Conservation (phyloP, 1,140 invertebrate genomes). For the Lithobius niger region DNA sequence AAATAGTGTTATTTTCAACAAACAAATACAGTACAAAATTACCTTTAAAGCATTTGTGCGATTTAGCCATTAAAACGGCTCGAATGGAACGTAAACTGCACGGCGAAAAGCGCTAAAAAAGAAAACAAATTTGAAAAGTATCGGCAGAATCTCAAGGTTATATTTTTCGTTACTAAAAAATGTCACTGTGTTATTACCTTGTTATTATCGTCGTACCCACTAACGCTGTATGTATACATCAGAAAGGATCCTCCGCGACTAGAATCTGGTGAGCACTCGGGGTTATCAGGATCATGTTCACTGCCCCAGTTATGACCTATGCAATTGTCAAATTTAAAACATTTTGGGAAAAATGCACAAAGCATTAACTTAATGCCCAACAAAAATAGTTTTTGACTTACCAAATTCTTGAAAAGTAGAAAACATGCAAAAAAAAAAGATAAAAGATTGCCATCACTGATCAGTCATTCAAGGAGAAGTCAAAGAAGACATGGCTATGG, state of each 20-base stretch:
- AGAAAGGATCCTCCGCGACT: constrained; percentile 87
- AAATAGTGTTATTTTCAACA: not conserved
- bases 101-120: constrained; percentile 79
- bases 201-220: constrained; percentile 92
- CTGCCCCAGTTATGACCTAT: constrained; percentile 98
- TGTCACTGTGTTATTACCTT: constrained; percentile 46
- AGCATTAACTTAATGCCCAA: no score
- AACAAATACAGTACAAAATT: constrained; percentile 10
- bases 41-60: constrained; percentile 68
- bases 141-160: no score
- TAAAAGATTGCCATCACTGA: not conserved
- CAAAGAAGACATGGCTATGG: no score
- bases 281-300: constrained; percentile 88
- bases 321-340: not conserved
- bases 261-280: constrained; percentile 82
- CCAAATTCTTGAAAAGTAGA: not conserved
- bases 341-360: not conserved
- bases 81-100: constrained; percentile 83
- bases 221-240: constrained; percentile 97
- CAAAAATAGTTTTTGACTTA: not conserved
- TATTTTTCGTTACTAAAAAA: not conserved
- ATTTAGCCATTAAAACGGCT: constrained; percentile 83
- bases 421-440: not conserved
- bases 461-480: not conserved
- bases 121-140: constrained; percentile 4